Evolutionary conservation across 2,888 invertebrate species (phyloP).

Genomic region (Mythimna impura): DNA sequence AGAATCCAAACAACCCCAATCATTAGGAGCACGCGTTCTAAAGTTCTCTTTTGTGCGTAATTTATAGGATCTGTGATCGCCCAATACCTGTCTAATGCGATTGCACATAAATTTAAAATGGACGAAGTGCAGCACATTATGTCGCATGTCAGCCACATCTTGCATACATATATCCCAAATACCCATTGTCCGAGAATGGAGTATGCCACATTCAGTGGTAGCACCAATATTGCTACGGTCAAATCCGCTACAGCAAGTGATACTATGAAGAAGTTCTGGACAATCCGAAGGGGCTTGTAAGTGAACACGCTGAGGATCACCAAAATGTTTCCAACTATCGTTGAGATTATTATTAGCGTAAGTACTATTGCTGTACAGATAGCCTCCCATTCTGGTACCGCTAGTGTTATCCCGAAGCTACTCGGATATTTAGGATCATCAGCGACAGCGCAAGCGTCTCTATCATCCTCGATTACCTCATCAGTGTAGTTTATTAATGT

Average conservation of each 20-base stretch:
- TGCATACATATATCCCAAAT: constrained; percentile 97
- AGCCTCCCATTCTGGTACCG: constrained; percentile 96
- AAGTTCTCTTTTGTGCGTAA: constrained; percentile 97
- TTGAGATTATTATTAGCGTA: constrained; percentile 96
- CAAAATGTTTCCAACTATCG: constrained; percentile 97
- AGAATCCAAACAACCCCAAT: constrained; percentile 97
- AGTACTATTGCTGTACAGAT: constrained; percentile 95
- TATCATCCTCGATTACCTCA: constrained; percentile 79
- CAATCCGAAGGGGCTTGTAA: constrained; percentile 97
- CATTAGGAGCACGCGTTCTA: constrained; percentile 95
- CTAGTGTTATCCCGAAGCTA: constrained; percentile 93
- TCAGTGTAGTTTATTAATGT: constrained; percentile 80
- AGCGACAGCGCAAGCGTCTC: constrained; percentile 83
- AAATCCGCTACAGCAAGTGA: constrained; percentile 98
- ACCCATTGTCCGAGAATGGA: constrained; percentile 97
- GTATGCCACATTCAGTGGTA: constrained; percentile 98
- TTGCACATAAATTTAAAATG: constrained; percentile 97
- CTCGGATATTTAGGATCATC: constrained; percentile 91
- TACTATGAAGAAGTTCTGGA: constrained; percentile 99
- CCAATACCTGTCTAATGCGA: constrained; percentile 98
- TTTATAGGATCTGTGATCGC: constrained; percentile 98
- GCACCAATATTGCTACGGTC: constrained; percentile 96
- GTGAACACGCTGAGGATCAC: constrained; percentile 99
- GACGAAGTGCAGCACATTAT: constrained; percentile 99
- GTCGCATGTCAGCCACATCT: constrained; percentile 98